Evolutionary conservation across 2,113 vertebrate species (phyloP), one percentile per base, ranked within the genome.

Genomic region (Misgurnus mizolepis): DNA sequence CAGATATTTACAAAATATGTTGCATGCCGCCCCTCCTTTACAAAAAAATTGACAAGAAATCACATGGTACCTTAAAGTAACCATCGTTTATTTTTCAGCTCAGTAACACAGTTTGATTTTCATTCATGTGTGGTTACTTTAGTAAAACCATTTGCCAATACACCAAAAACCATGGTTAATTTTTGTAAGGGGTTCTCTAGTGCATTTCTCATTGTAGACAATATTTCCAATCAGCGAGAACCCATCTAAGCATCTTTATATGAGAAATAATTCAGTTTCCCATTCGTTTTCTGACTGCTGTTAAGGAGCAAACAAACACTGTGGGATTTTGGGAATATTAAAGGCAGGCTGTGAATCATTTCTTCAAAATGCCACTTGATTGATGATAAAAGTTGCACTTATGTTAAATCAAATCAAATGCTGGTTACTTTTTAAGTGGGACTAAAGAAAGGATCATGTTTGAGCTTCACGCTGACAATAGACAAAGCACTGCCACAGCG

Each of bases 1-100:
- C 92, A 94, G 93, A 94, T 95, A 95, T 94, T 90, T 95, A 95
- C 94, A 94, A 87, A 92, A 86, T 79, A 0, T 66, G 74, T 79
- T 86, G 68, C 84, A 93, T 89, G 85, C 90, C 90, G 87, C 87
- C 83, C 88, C 87, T 89, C 89, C 27, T 89, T 88, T 67, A 74
- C 84, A 90, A 79, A 83, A 80, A 85, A 85, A 76, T 89, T 79
- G 81, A 82, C 85, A 82, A 82, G 84, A 92, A 90, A 87, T 91
- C 80, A 43, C 43, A 34, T 34, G 88, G 86, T 90, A 91, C 90
- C 88, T 84, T 84, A 84, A 78, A 85, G 70, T 78, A 83, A 81
- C 84, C 80, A 86, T 81, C 72, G 61, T 68, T 78, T 69, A 78
- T 10, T 62, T 67, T 69, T 64, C 77, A 89, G 84, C 84, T 86